Conservation (phyloP, 1,140 invertebrate genomes). For the Meloidogyne floridensis region DNA sequence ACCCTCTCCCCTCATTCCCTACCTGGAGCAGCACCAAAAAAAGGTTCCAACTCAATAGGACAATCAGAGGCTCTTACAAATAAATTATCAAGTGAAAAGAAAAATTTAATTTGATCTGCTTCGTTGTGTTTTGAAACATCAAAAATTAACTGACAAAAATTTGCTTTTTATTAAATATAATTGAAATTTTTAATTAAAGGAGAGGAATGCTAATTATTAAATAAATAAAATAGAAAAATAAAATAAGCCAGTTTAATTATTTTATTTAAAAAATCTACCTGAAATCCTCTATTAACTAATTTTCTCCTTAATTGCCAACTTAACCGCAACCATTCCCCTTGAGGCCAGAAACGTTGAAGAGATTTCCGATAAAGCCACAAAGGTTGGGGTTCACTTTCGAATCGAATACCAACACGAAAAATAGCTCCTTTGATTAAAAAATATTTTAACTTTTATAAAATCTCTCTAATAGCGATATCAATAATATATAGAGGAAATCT, state of each 20-base stretch:
- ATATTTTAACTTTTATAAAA: neutral
- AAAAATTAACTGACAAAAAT: slow-evolving; percentile 16
- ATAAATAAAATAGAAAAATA: too few relatives aligned
- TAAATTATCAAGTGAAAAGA: slow-evolving; percentile 23
- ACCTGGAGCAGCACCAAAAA: slow-evolving; percentile 29
- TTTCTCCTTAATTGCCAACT: slow-evolving; percentile 13
- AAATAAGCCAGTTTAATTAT: too few relatives aligned
- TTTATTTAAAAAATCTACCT: neutral
- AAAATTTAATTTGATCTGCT: neutral
- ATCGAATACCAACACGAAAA: slow-evolving; percentile 28
- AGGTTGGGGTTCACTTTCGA: slow-evolving; percentile 14
- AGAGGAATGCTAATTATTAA: too few relatives aligned
- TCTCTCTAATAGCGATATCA: too few relatives aligned
- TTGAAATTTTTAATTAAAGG: neutral
- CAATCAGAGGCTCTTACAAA: slow-evolving; percentile 22
- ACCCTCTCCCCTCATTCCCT: too few relatives aligned
- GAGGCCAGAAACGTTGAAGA: slow-evolving; percentile 27
- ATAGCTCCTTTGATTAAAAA: slow-evolving; percentile 5
- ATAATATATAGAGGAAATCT: too few relatives aligned
- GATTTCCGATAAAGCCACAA: slow-evolving; percentile 21
- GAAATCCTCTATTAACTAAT: slow-evolving; percentile 9
- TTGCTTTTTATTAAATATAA: neutral
- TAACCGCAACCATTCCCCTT: slow-evolving; percentile 24
- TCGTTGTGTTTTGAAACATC: slow-evolving; percentile 28
- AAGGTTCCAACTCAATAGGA: slow-evolving; percentile 26